These are phyloP conservation scores for Drosophila gunungcola DNA, from an alignment of 1,140 invertebrate genomes.

Conservation along the genomic window DNA sequence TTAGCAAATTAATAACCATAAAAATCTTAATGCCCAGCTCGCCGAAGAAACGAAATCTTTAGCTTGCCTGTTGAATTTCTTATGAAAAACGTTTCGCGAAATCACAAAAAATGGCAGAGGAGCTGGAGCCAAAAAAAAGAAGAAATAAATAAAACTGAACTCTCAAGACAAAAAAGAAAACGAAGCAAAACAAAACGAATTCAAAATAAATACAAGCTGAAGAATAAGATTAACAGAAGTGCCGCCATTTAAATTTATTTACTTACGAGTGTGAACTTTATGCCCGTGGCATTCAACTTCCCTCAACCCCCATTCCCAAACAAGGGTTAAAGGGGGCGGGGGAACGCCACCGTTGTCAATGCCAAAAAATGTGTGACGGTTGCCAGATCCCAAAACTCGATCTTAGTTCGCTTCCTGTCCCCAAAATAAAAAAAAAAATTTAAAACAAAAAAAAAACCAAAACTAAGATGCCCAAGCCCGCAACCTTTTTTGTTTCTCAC, in stretches of 20 bases:
- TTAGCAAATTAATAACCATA: slow-evolving; percentile 83
- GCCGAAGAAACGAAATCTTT: slow-evolving; percentile 76
- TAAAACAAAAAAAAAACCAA: slow-evolving; percentile 2
- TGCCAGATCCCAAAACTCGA: slow-evolving; percentile 55
- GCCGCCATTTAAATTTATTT: slow-evolving; percentile 83
- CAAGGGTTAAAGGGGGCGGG: slow-evolving; percentile 2
- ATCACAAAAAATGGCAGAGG: slow-evolving; percentile 1
- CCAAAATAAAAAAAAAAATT: slow-evolving; percentile 19
- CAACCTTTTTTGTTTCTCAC: slow-evolving; percentile 41
- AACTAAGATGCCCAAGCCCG: slow-evolving; percentile 4
- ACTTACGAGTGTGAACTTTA: slow-evolving; percentile 83
- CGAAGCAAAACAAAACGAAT: slow-evolving; percentile 18
- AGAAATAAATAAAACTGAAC: slow-evolving; percentile 18
- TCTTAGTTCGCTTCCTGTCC: slow-evolving; percentile 53
- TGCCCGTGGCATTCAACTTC: slow-evolving; percentile 69
- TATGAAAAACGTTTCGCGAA: slow-evolving; percentile 71
- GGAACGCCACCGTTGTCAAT: slow-evolving; percentile 73
- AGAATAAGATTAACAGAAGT: slow-evolving; percentile 76
- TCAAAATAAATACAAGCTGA: slow-evolving; percentile 50
- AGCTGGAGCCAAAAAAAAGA: slow-evolving; percentile 8
- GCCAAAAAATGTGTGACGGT: slow-evolving; percentile 69
- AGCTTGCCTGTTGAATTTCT: slow-evolving; percentile 81
- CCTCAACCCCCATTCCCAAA: slow-evolving; percentile 3
- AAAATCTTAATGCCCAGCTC: slow-evolving; percentile 78
- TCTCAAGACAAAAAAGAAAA: slow-evolving; percentile 5